Evolutionary conservation across 2,888 invertebrate species (phyloP), one percentile per base, ranked within the genome.

Genomic region (Neoitamus cyanurus): DNA sequence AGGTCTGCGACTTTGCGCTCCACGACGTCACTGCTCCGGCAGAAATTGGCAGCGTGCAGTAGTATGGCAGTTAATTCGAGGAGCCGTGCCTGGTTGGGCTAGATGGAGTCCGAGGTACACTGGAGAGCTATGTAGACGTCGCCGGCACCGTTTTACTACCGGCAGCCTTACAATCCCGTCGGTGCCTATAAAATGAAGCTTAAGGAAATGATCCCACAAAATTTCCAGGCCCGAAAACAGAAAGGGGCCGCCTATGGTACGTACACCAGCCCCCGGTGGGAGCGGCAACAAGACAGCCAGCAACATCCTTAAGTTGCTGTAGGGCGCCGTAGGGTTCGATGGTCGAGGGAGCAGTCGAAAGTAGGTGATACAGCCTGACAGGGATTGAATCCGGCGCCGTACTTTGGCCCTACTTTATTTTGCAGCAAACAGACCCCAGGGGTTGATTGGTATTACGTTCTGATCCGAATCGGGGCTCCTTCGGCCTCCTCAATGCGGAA

Each of bases 141-240:
- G 82, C 82, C 68, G 82, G 37, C 82, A 83, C 70, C 70, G 42
- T 83, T 83, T 83, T 83, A 83, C 83, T 83, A 83, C 72, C 72
- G 42, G 42, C 42, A 37, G 72, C 25, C 83, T 46, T 48, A 78
- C 30, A 78, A 72, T 42, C n/a, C 70, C 83, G 83, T 9, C 72
- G 83, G 82, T 82, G 36, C 82, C 82, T 69, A 82, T 82, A 82
- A 69, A 82, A 82, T 48, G 69, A 31, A 31, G 36, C 82, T 69
- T 82, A 69, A 46, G 68, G 82, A 82, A 82, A 69, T 82, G 82
- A 82, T 69, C 82, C 82, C 82, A 82, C 82, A 37, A 82, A 82
- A 69, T 58, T 82, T 82, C 34, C 58, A 69, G 36, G n/a, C 20
- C 82, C 36, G 42, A 68, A 68, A 68, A 30, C 28, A 36, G 28